Conservation (phyloP, 1,140 invertebrate species). For the Pinna nobilis region DNA sequence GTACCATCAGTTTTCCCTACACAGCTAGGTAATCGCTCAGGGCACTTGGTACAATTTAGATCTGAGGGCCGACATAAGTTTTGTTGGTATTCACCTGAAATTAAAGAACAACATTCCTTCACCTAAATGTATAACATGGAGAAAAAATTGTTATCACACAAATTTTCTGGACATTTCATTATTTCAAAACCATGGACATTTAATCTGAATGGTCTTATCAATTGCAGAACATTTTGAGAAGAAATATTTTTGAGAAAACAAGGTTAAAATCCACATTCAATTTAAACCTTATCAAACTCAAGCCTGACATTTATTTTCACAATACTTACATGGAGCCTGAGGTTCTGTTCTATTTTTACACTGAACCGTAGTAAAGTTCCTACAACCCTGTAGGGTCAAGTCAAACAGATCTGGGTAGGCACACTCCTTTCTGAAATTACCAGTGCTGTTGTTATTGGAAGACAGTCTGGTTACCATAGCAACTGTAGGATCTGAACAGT, state of each 20-base stretch:
- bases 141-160: too few relatives aligned
- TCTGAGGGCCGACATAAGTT: constrained; percentile 36
- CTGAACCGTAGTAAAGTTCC: constrained; percentile 31
- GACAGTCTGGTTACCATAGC: neutral
- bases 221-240: too few relatives aligned
- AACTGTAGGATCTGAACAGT: constrained; percentile 15
- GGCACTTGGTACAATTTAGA: constrained; percentile 39
- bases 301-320: neutral
- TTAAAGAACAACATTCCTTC: too few relatives aligned
- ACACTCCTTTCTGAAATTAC: constrained; percentile 15
- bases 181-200: too few relatives aligned
- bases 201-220: too few relatives aligned
- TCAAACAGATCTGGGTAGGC: constrained; percentile 46
- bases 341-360: constrained; percentile 46
- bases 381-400: constrained; percentile 24
- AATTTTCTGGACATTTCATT: too few relatives aligned
- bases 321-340: constrained; percentile 43
- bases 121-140: too few relatives aligned
- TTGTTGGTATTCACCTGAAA: constrained; percentile 52
- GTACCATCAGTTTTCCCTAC: constrained; percentile 42
- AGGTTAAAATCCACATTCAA: too few relatives aligned
- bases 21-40: constrained; percentile 43
- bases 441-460: neutral
- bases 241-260: too few relatives aligned
- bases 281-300: too few relatives aligned